These are phyloP conservation scores for Catharus ustulatus DNA, from an alignment of 2,797 vertebrate genomes.

Conservation along the genomic window DNA sequence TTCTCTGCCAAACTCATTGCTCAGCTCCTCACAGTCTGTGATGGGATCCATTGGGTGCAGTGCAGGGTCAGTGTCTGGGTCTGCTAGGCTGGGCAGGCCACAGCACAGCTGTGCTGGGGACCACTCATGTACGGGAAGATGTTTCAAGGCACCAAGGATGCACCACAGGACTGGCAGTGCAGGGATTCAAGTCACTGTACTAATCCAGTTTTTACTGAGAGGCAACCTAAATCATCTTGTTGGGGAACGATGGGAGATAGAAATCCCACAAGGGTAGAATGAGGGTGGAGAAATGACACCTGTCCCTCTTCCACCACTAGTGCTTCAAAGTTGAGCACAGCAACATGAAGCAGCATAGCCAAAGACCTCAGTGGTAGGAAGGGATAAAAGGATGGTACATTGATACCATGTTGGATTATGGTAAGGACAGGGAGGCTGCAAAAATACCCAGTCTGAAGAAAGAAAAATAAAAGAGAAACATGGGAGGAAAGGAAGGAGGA, in stretches of 20 bases:
- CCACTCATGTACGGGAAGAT: background rate
- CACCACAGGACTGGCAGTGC: too few species aligned
- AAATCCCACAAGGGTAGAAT: background rate
- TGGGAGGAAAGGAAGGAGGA: background rate
- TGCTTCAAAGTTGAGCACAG: background rate
- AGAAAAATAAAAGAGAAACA: background rate
- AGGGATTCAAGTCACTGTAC: background rate
- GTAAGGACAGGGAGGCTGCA: background rate
- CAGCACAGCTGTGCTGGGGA: background rate
- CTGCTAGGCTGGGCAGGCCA: background rate
- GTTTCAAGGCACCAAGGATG: background rate
- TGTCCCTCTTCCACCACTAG: background rate
- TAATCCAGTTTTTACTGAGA: background rate
- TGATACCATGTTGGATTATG: background rate
- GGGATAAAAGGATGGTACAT: background rate
- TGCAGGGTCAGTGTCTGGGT: background rate
- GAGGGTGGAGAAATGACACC: background rate
- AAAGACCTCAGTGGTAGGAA: background rate
- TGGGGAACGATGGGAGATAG: background rate
- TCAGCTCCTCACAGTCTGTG: background rate
- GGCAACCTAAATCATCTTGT: fast-evolving
- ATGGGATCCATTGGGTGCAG: background rate
- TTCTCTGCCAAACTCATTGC: background rate
- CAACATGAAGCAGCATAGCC: background rate
- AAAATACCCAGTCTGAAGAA: background rate